Evolutionary conservation across 2,113 vertebrate species (phyloP).

Genomic region (Passer domesticus): DNA sequence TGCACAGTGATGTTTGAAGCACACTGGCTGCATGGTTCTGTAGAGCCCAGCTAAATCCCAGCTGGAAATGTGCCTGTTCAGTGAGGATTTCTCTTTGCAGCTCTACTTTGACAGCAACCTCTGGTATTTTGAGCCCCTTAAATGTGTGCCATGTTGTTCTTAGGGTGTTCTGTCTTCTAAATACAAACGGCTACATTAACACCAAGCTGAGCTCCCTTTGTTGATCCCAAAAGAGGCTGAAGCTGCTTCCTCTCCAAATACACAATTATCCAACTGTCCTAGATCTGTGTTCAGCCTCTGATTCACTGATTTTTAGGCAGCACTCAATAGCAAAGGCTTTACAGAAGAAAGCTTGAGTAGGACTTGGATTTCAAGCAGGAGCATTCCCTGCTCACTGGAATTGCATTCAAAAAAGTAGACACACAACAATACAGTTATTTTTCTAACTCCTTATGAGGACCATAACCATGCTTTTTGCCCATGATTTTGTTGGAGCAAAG

Average conservation of each 20-base stretch:
- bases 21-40: fast-evolving
- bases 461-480: neutral
- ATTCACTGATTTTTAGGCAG: neutral
- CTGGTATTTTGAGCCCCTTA: neutral
- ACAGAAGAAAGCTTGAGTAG: neutral
- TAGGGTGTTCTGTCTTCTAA: neutral
- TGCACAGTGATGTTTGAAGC: neutral
- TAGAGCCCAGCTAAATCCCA: neutral
- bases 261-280: neutral
- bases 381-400: neutral
- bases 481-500: neutral
- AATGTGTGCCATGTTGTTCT: neutral
- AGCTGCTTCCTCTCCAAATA: neutral
- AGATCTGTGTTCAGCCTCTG: neutral
- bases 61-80: neutral
- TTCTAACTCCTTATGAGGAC: neutral
- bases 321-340: neutral
- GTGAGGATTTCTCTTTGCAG: neutral
- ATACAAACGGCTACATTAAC: neutral
- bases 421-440: neutral
- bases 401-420: neutral
- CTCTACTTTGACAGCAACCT: neutral
- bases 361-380: neutral
- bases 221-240: neutral
- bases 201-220: neutral